A percentile compares a stretch with the other conserved stretches of the same genome.
Conservation (phyloP, 2,888 invertebrate species). For the Sinotaia quadrata region DNA sequence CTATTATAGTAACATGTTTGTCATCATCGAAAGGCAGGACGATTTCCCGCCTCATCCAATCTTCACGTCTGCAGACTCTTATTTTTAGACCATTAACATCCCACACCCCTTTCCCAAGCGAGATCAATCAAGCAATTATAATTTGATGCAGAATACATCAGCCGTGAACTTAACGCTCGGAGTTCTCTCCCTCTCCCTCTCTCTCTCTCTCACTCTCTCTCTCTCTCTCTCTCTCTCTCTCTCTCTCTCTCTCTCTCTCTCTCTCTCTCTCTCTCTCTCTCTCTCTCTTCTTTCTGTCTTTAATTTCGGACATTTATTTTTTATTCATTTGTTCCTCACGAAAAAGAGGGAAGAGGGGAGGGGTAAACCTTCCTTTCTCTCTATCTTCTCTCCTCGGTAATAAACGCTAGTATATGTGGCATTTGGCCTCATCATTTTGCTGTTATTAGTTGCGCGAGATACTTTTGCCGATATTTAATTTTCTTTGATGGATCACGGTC, state of each 20-base stretch:
- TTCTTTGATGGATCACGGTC: background rate
- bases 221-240: background rate
- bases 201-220: background rate
- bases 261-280: background rate
- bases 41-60: too few species aligned
- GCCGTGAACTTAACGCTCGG: too few species aligned
- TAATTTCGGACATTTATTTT: background rate
- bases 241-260: background rate
- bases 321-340: too few species aligned
- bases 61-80: too few species aligned
- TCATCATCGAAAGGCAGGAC: too few species aligned
- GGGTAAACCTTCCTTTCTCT: background rate
- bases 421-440: background rate
- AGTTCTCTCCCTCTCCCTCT: background rate
- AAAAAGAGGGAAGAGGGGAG: too few species aligned
- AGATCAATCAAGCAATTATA: too few species aligned
- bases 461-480: constrained; percentile 10
- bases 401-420: background rate
- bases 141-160: too few species aligned
- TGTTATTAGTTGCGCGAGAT: constrained; percentile 3
- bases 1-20: too few species aligned
- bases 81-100: too few species aligned
- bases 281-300: background rate
- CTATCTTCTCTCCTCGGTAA: background rate
- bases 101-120: too few species aligned